Evolutionary conservation across 92 coral and sea anemone species (phyloP), one percentile per base, ranked within the genome.

Genomic region (Isaurus tuberculatus): DNA sequence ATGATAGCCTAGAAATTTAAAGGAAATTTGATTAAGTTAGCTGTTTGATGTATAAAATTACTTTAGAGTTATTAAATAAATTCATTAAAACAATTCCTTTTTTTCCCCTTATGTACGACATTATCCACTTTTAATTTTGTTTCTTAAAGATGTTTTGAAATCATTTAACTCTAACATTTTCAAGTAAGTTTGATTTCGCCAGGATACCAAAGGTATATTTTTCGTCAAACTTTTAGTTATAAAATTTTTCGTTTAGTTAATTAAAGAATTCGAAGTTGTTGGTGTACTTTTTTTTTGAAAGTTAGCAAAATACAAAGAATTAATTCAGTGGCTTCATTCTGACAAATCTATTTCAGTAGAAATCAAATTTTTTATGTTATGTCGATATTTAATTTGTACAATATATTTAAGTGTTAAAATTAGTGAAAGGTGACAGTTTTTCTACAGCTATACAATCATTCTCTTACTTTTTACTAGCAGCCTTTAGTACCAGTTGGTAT

Each of bases 401-500:
- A 75, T 16, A 9, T 19, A 26, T 33, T 22, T 69, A 36, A 13
- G 14, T 77, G 32, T 77, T 36, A 44, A 10, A 40, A 13, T 6
- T 19, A 36, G 69, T 44, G 31, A 29, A 72, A n/a, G 4, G 65
- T 33, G 20, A 57, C 8, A 57, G 58, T n/a, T 46, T 30, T 16
- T n/a, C n/a, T n/a, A n/a, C n/a, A n/a, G n/a, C n/a, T 19, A 44
- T 22, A 20, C 48, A 77, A 36, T 11, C n/a, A 11, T 14, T 63
- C 25, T 77, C 70, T 77, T 77, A 77, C 67, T 57, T 58, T 48
- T 16, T 0, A 14, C 15, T 57, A 60, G 60, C 70, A 93, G 61
- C 90, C 10, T 86, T 40, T 92, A 85, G 49, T 89, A 94, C 98
- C 98, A 94, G 80, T 81, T 91, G 31, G 95, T 86, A 83, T 72